Evolutionary conservation across 1,140 invertebrate species (phyloP).

Genomic region (Musca vetustissima): DNA sequence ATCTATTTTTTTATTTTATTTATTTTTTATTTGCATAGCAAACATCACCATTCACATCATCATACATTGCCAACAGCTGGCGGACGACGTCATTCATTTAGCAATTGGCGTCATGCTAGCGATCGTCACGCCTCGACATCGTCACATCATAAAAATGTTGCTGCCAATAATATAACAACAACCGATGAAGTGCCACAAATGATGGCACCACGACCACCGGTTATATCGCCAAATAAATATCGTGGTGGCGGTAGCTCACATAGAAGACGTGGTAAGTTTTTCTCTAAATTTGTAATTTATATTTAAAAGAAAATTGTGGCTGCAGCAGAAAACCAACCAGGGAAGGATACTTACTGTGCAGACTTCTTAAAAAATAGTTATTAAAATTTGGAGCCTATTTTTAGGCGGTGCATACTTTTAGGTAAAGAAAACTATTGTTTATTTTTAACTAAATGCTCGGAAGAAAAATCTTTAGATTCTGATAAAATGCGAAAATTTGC

Average conservation of each 20-base stretch:
- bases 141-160: conserved; percentile 34
- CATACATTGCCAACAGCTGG: conserved; percentile 49
- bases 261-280: conserved; percentile 49
- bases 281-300: background rate
- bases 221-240: conserved; percentile 50
- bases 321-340: no score
- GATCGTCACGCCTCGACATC: conserved; percentile 26
- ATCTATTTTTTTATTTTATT: conserved; percentile 19
- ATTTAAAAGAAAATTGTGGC: no score
- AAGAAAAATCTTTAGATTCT: no score
- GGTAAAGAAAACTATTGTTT: no score
- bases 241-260: conserved; percentile 39
- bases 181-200: conserved; percentile 54
- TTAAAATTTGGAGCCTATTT: no score
- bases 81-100: conserved; percentile 49
- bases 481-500: no score
- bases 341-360: no score
- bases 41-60: conserved; percentile 47
- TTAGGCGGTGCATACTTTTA: no score
- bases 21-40: conserved; percentile 25
- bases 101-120: conserved; percentile 47
- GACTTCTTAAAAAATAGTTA: no score
- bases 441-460: no score
- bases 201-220: conserved; percentile 49
- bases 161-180: conserved; percentile 38